A percentile compares a stretch with the other conserved stretches of the same genome.
Conservation (phyloP, 2,888 invertebrate genomes). For the Pterostichus madidus region DNA sequence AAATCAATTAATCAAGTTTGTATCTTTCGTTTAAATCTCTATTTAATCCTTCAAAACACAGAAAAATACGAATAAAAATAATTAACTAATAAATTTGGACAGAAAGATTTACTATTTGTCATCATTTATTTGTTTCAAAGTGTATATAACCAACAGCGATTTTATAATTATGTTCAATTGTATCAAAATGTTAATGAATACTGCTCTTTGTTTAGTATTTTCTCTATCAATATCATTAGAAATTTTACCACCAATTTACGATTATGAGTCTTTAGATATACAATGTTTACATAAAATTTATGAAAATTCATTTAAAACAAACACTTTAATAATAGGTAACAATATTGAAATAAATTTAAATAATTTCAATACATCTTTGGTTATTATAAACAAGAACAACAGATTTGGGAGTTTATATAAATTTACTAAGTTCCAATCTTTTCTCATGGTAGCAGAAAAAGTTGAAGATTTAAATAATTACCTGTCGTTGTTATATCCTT, state of each 20-base stretch:
- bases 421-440: slow-evolving; percentile 29
- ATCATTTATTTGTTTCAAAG: too few species aligned
- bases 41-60: too few species aligned
- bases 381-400: slow-evolving; percentile 27
- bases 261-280: background rate
- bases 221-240: background rate
- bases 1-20: too few species aligned
- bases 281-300: slow-evolving; percentile 52
- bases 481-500: slow-evolving; percentile 1
- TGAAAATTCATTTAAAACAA: background rate
- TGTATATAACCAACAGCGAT: too few species aligned
- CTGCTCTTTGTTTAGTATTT: background rate
- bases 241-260: slow-evolving; percentile 4
- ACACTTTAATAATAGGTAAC: slow-evolving; percentile 18
- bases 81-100: too few species aligned
- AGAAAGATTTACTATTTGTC: too few species aligned
- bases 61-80: too few species aligned
- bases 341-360: background rate
- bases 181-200: slow-evolving; percentile 23
- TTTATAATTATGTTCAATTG: too few species aligned
- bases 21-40: too few species aligned
- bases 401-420: slow-evolving; percentile 9
- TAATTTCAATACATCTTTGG: slow-evolving; percentile 24
- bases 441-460: slow-evolving; percentile 20
- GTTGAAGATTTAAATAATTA: slow-evolving; percentile 28